Conservation (phyloP, 2,888 invertebrate species). For the Thalpophila matura region DNA sequence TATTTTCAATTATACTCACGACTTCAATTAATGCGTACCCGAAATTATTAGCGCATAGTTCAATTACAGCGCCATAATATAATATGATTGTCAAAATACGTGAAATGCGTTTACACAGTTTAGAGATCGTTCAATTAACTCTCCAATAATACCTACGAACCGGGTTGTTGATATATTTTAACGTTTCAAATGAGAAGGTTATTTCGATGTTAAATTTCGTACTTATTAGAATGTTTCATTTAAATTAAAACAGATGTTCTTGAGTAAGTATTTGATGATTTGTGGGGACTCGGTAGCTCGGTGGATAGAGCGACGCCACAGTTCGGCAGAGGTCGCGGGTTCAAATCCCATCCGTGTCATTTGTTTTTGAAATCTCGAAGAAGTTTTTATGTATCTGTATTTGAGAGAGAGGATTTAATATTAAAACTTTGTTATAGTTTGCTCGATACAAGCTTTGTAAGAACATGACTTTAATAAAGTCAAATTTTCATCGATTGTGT, state of each 20-base stretch:
- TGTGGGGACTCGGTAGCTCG: too few relatives aligned
- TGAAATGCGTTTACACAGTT: slow-evolving; percentile 38
- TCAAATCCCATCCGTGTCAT: too few relatives aligned
- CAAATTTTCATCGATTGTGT: too few relatives aligned
- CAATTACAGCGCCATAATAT: slow-evolving; percentile 36
- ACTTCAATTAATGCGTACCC: slow-evolving; percentile 35
- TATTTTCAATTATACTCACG: slow-evolving; percentile 39
- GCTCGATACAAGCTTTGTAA: too few relatives aligned
- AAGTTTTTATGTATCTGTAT: too few relatives aligned
- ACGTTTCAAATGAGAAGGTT: slow-evolving; percentile 35
- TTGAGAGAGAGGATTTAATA: too few relatives aligned
- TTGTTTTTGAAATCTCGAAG: too few relatives aligned
- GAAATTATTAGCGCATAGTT: slow-evolving; percentile 44
- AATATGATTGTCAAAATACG: slow-evolving; percentile 44
- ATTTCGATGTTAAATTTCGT: slow-evolving; percentile 31
- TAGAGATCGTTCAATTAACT: slow-evolving; percentile 31
- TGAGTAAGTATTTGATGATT: slow-evolving; percentile 15
- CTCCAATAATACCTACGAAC: slow-evolving; percentile 21
- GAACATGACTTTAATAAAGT: too few relatives aligned
- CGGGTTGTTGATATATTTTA: slow-evolving; percentile 23
- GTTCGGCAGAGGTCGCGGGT: too few relatives aligned
- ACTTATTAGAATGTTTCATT: slow-evolving; percentile 26
- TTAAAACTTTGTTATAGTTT: too few relatives aligned
- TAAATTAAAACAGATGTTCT: slow-evolving; percentile 33
- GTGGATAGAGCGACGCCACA: too few relatives aligned